Conservation (phyloP, 2,113 vertebrate species). For the Origma solitaria region DNA sequence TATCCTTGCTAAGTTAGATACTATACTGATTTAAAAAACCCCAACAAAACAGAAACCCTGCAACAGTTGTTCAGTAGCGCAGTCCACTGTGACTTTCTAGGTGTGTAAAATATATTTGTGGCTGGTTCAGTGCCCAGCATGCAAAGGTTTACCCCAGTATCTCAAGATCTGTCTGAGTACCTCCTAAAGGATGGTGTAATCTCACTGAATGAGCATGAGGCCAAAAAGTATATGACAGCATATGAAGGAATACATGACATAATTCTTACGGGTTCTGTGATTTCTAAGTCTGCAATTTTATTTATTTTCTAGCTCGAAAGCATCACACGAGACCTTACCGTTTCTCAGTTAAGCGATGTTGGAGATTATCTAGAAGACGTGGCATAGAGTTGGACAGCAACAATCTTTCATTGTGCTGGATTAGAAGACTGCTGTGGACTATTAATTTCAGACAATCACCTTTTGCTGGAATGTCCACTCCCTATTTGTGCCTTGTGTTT, state of each 20-base stretch:
- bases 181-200: not conserved
- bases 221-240: not conserved
- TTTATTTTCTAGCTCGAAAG: slow-evolving; percentile 78
- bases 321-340: slow-evolving; percentile 83
- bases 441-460: slow-evolving; percentile 58
- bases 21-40: not conserved
- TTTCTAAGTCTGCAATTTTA: not conserved
- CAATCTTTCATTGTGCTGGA: not conserved
- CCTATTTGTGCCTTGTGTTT: slow-evolving; percentile 70
- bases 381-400: slow-evolving; percentile 62
- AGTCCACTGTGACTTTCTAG: not conserved
- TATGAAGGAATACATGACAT: not conserved
- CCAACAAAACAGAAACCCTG: not conserved
- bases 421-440: not conserved
- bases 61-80: not conserved
- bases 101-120: not conserved
- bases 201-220: not conserved
- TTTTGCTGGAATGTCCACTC: slow-evolving; percentile 56
- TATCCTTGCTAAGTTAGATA: not conserved
- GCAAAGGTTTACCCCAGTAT: not conserved
- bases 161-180: not conserved
- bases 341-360: slow-evolving; percentile 83
- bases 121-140: not conserved
- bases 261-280: not conserved
- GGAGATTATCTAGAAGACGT: slow-evolving; percentile 93